These are phyloP conservation scores for Coremacera marginata DNA, from an alignment of 2,888 invertebrate species.

Conservation along the genomic window DNA sequence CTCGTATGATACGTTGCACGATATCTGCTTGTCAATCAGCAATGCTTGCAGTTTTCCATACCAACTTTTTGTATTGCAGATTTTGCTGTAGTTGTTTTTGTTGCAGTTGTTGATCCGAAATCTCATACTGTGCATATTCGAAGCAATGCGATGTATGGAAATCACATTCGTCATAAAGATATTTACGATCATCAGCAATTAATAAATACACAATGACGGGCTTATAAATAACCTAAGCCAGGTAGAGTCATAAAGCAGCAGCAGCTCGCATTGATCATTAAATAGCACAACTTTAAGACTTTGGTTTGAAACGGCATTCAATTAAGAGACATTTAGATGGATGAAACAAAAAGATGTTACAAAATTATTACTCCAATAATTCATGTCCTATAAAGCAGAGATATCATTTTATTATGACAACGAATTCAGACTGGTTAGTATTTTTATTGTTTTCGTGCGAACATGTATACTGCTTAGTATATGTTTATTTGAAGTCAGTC, in stretches of 20 bases:
- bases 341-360: constrained; percentile 4
- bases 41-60: neutral
- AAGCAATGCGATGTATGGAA: constrained; percentile 32
- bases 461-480: no score
- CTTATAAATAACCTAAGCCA: constrained; percentile 50
- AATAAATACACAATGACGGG: constrained; percentile 63
- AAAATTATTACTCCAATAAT: constrained; percentile 25
- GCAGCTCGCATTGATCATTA: constrained; percentile 10
- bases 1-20: neutral
- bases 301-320: neutral
- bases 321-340: neutral
- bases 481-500: no score
- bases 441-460: no score
- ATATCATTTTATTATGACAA: neutral
- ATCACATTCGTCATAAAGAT: constrained; percentile 63
- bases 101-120: neutral
- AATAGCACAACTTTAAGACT: neutral
- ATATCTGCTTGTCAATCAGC: neutral
- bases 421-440: neutral
- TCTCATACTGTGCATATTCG: neutral
- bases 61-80: neutral
- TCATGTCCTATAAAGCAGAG: neutral
- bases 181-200: constrained; percentile 62
- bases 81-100: neutral
- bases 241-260: constrained; percentile 46